Conservation (phyloP, 1,140 invertebrate genomes). For the Scaptomyza montana region DNA sequence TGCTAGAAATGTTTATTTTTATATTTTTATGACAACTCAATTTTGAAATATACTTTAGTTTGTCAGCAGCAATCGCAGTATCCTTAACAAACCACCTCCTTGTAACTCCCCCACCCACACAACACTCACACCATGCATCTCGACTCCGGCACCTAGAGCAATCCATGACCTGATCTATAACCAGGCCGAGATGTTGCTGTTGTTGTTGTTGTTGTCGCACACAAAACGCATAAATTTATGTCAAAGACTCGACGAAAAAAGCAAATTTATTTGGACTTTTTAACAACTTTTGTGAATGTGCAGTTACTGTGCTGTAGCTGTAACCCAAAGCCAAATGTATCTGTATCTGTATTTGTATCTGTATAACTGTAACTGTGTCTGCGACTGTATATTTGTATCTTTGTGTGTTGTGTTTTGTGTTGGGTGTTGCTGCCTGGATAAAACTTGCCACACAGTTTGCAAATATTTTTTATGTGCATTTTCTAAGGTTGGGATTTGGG, state of each 20-base stretch:
- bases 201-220: conserved; percentile 46
- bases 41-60: conserved; percentile 77
- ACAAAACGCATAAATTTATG: conserved; percentile 82
- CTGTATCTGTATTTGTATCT: conserved; percentile 10
- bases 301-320: conserved; percentile 25
- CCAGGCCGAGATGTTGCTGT: conserved; percentile 36
- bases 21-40: conserved; percentile 81
- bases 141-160: conserved; percentile 29
- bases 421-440: conserved; percentile 39
- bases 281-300: conserved; percentile 68
- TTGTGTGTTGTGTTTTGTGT: background rate
- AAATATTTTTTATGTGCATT: conserved; percentile 44
- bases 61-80: conserved; percentile 52
- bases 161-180: conserved; percentile 68
- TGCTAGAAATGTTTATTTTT: conserved; percentile 34
- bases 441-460: conserved; percentile 47
- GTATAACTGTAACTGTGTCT: conserved; percentile 21
- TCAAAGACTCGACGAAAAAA: conserved; percentile 69
- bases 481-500: conserved; percentile 4
- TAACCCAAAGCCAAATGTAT: conserved; percentile 8
- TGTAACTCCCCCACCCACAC: background rate
- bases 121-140: conserved; percentile 17
- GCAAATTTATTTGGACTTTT: conserved; percentile 82
- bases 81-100: background rate
- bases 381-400: conserved; percentile 25